Evolutionary conservation across 2,113 vertebrate genomes (phyloP).

Genomic region (Etia nguti): DNA sequence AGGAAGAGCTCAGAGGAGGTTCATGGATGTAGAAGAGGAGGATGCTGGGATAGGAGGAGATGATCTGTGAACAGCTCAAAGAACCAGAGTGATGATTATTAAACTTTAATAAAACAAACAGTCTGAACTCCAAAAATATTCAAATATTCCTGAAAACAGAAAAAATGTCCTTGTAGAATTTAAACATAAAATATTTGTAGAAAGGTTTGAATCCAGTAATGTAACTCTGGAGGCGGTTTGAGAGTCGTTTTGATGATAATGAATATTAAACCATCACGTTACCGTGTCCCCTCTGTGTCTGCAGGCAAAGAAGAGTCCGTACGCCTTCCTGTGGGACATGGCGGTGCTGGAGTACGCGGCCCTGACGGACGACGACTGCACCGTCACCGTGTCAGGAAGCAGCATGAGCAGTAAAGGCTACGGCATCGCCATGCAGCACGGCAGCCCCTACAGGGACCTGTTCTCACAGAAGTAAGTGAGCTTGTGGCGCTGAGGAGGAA

Average conservation of each 20-base stretch:
- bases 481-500: not conserved
- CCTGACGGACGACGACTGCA: conserved; percentile 91
- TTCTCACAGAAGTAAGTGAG: conserved; percentile 90
- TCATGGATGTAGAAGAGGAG: too few species aligned
- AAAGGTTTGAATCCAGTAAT: not conserved
- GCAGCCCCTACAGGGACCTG: conserved; percentile 96
- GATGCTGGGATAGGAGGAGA: too few species aligned
- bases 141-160: too few species aligned
- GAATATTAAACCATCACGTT: not conserved
- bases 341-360: conserved; percentile 95
- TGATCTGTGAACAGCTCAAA: too few species aligned
- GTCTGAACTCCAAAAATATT: too few species aligned
- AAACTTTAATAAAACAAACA: too few species aligned
- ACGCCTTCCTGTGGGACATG: conserved; percentile 96
- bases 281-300: not conserved
- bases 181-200: too few species aligned
- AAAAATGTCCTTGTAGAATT: too few species aligned
- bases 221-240: not conserved
- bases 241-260: not conserved
- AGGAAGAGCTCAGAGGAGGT: too few species aligned
- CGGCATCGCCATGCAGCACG: conserved; percentile 94
- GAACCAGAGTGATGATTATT: too few species aligned
- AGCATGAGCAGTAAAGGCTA: conserved; percentile 97
- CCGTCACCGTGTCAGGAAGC: conserved; percentile 87
- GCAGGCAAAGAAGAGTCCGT: conserved; percentile 90